Evolutionary conservation across 2,113 vertebrate species (phyloP).

Genomic region (Lagopus leucura): DNA sequence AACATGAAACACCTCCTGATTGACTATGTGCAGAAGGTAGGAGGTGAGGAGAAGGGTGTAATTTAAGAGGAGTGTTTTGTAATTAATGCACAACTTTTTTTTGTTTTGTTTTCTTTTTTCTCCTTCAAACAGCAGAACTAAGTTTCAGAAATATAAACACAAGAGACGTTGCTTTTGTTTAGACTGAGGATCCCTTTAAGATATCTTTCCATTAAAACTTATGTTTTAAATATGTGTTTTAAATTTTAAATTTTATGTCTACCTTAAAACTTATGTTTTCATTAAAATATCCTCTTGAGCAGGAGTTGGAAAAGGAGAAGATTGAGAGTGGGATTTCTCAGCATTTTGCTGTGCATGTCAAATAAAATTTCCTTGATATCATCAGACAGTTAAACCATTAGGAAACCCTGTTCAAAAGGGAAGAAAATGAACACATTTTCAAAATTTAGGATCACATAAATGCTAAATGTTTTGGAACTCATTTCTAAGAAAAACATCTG

Average conservation of each 20-base stretch:
- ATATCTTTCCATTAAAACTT: conserved; percentile 1
- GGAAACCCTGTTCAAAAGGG: background rate
- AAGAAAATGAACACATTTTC: background rate
- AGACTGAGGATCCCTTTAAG: background rate
- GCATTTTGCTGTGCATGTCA: background rate
- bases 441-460: background rate
- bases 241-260: no score
- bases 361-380: background rate
- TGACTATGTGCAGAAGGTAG: background rate
- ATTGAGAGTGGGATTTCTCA: background rate
- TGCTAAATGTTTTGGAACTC: background rate
- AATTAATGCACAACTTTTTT: conserved; percentile 38
- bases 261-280: conserved; percentile 8
- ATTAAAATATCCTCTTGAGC: background rate
- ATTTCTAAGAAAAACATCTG: background rate
- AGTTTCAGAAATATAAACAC: background rate
- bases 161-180: background rate
- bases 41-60: conserved; percentile 3
- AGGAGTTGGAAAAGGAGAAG: background rate
- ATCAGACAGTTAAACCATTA: background rate
- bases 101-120: background rate
- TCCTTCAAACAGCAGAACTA: conserved; percentile 18
- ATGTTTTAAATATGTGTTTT: background rate
- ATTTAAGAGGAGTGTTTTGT: conserved; percentile 23
- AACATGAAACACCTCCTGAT: background rate